phyloP scores from a whole-genome alignment of 2,797 vertebrate genomes.

The Valencia hispanica region DNA sequence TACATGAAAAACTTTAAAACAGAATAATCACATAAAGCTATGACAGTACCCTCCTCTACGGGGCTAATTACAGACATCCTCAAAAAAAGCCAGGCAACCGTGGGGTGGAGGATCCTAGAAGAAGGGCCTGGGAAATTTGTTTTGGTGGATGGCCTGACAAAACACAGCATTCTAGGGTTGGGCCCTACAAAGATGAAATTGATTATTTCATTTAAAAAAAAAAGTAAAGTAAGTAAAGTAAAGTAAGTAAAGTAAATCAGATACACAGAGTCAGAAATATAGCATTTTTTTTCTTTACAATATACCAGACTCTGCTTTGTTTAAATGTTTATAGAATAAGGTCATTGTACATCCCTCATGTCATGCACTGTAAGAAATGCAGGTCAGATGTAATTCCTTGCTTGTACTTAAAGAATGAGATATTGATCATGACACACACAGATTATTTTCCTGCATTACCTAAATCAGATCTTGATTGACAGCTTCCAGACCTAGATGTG shows the following conservation, averaged over 20 bases:
- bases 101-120: background rate
- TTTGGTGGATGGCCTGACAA: background rate
- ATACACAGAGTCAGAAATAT: background rate
- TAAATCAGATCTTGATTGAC: slow-evolving; percentile 72
- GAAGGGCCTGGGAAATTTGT: too few relatives aligned
- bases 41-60: background rate
- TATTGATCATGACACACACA: slow-evolving; percentile 63
- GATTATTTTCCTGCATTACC: slow-evolving; percentile 62
- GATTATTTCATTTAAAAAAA: background rate
- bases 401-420: slow-evolving; percentile 75
- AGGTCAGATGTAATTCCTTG: slow-evolving; percentile 51
- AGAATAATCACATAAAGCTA: background rate
- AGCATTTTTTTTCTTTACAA: background rate
- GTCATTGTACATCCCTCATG: slow-evolving; percentile 5
- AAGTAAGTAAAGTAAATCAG: too few relatives aligned
- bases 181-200: background rate
- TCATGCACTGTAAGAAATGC: slow-evolving; percentile 21
- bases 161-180: background rate
- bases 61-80: background rate
- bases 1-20: background rate
- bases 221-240: too few relatives aligned
- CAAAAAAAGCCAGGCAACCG: background rate
- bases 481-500: slow-evolving; percentile 28
- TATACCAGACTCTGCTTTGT: background rate
- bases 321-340: slow-evolving; percentile 3